Evolutionary conservation across 2,888 invertebrate genomes (phyloP), one percentile per base, ranked within the genome.

Genomic region (Diarsia rubi): DNA sequence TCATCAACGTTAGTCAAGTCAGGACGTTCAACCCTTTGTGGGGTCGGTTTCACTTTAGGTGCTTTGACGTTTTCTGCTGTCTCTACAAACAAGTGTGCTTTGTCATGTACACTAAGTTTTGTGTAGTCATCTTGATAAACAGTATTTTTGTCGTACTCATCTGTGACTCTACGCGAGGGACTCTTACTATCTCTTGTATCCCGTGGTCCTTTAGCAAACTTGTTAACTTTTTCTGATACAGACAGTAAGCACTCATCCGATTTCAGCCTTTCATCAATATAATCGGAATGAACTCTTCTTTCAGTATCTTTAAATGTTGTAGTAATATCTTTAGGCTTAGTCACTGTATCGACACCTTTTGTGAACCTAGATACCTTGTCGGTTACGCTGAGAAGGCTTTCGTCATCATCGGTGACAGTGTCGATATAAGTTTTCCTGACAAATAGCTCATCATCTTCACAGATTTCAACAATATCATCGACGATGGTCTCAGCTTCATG

Each of bases 221-320:
- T 98, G 49, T 96, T 97, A 0, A 98, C 98, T 91, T 98, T 98
- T 89, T 98, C 97, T 59, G 97, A 97, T 14, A 98, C 98, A 68
- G 97, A 97, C 44, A 98, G 85, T 24, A 98, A 92, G 85, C 97
- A 97, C 85, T 98, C 97, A 85, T 98, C 98, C 47, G 96, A 93
- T 90, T 94, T 94, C 57, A 97, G 89, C 78, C 94, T 94, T 44
- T 96, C 94, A 75, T 97, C 95, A 54, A 96, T 95, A 66, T 96
- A 95, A 65, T 97, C 97, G 6, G 97, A 96, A 87, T 97, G 97
- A 69, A 96, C 92, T 86, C 84, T 89, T 76, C 65, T 92, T 89
- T 96, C 95, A 8, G 88, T 92, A 6, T 95, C 92, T 86, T 92
- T 92, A 86, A 96, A 93, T 76, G 87, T 75, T 71, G 87, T 83